Evolutionary conservation across 2,797 vertebrate genomes (phyloP).

Genomic region (Cephalopachus bancanus): DNA sequence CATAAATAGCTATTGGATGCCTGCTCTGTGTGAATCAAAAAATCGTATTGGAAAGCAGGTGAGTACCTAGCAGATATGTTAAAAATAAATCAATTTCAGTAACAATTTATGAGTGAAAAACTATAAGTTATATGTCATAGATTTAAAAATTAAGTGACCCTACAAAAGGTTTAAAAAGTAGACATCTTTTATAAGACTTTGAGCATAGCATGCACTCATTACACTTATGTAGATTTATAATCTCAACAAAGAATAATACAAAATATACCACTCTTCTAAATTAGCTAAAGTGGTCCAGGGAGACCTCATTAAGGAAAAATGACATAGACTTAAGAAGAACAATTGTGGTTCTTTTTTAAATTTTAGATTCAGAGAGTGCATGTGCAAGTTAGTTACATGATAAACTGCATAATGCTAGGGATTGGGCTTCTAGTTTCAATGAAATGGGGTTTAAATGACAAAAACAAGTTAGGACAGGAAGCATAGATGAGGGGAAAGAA

Average conservation of each 20-base stretch:
- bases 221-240: neutral
- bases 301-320: neutral
- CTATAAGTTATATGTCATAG: neutral
- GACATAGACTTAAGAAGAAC: neutral
- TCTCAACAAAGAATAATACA: neutral
- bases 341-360: neutral
- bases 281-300: neutral
- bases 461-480: neutral
- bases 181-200: neutral
- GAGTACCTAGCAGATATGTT: neutral
- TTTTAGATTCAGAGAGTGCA: too few relatives aligned
- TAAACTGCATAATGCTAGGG: too few relatives aligned
- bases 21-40: neutral
- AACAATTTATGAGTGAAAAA: neutral
- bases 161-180: neutral
- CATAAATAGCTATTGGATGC: neutral
- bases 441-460: neutral
- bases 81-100: neutral
- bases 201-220: neutral
- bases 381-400: too few relatives aligned
- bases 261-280: neutral
- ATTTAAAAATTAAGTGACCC: slow-evolving; percentile 29
- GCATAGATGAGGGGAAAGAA: neutral
- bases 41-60: neutral
- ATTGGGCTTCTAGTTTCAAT: neutral